Evolutionary conservation across 2,888 invertebrate species (phyloP), one percentile per base, ranked within the genome.

Genomic region (Atethmia centrago): DNA sequence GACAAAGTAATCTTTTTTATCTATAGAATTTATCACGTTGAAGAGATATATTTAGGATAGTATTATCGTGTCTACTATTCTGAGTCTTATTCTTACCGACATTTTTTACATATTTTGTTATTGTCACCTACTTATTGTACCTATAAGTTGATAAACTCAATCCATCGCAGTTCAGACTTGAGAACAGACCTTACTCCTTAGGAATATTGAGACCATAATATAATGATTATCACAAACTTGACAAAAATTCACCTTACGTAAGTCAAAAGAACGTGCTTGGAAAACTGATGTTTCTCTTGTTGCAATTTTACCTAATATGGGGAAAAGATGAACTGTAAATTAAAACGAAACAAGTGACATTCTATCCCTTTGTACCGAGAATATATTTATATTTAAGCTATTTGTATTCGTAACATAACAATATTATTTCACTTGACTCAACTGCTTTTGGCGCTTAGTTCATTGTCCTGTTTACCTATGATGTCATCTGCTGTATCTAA

Each of bases 381-480:
- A 9, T 36, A 4, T 28, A 28, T 56, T 3, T 25, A 16, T 61
- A 28, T 14, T 16, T 36, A 49, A 14, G 64, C 49, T 71, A 83
- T 79, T 80, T 61, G 79, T 80, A 83, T 83, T 71, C 79, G 8
- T 56, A 31, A 42, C 67, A 64, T 59, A 42, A 4, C 55, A 47
- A 58, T 63, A 31, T 49, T 68, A 76, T 76, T 77, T 66, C 51
- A 76, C 40, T 77, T 53, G 51, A n/a, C 47, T 47, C 56, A 49
- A 49, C 40, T 51, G 7, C 78, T 77, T 78, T 79, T 82, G 79
- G 70, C 78, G 45, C 79, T 70, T 42, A 62, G n/a, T 31, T 25
- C 70, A 45, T 28, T 66, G 47, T 55, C 62, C 65, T 53, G 40
- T 63, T 63, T 49, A 76, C 47, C 82, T 64, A 78, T 80, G 79